Percentiles rank a stretch among this genome's conserved stretches.
These are phyloP conservation scores for Chascanopsetta lugubris DNA, from an alignment of 2,113 vertebrate species.

Conservation along the genomic window DNA sequence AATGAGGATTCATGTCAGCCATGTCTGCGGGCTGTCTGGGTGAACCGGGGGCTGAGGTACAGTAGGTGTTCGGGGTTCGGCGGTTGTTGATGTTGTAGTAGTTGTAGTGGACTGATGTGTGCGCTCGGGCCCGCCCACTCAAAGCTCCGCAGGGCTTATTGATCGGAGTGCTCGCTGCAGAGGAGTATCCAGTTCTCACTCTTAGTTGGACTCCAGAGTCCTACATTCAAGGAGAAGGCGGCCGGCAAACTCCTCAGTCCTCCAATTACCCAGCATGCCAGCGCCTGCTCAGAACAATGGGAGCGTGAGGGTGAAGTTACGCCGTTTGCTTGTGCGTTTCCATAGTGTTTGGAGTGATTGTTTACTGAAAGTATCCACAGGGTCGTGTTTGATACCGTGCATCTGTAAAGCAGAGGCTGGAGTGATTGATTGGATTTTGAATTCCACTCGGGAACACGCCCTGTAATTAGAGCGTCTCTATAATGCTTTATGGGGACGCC, in stretches of 20 bases:
- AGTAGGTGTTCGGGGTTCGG: conserved; percentile 25
- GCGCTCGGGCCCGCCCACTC: conserved; percentile 58
- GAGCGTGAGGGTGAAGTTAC: conserved; percentile 7
- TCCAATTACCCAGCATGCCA: conserved; percentile 23
- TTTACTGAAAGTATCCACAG: conserved; percentile 45
- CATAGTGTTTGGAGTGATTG: conserved; percentile 33
- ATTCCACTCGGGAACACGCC: conserved; percentile 56
- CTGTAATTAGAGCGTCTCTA: conserved; percentile 59
- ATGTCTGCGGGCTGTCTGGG: conserved; percentile 60
- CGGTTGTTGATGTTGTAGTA: conserved; percentile 7
- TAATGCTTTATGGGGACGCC: conserved; percentile 7
- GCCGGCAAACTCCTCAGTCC: conserved; percentile 12
- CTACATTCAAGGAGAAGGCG: conserved; percentile 23
- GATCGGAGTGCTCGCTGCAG: conserved; percentile 55
- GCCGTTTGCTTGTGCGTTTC: conserved; percentile 22
- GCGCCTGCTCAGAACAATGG: conserved; percentile 1
- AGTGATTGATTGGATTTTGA: conserved; percentile 55
- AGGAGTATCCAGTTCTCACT: conserved; percentile 28
- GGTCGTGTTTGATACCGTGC: conserved; percentile 22
- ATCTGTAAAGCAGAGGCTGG: conserved; percentile 28
- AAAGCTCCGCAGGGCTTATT: conserved; percentile 47
- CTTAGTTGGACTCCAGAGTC: conserved; percentile 37
- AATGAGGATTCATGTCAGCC: conserved; percentile 41
- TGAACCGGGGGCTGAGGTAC: conserved; percentile 52
- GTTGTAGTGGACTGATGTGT: conserved; percentile 30